Conservation (phyloP, 2,888 invertebrate species). For the Xestia xanthographa region DNA sequence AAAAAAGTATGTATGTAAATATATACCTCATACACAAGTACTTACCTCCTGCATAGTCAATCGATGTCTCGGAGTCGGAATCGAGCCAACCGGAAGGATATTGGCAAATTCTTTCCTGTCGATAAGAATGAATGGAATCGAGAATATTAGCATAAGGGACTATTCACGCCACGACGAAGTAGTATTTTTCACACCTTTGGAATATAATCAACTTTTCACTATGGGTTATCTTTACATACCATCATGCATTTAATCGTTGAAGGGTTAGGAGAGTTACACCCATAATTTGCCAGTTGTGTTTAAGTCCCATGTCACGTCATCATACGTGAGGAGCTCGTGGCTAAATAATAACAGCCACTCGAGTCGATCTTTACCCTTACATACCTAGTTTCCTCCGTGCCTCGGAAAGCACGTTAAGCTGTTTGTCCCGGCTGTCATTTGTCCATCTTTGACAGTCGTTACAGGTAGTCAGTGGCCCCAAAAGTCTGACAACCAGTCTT, state of each 20-base stretch:
- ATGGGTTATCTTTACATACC: background rate
- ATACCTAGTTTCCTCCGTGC: no score
- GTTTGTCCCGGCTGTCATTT: no score
- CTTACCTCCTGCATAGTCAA: background rate
- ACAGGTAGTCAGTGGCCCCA: no score
- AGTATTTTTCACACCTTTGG: constrained; percentile 11
- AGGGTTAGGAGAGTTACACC: background rate
- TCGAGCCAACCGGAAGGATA: background rate
- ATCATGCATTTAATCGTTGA: background rate
- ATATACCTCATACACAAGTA: background rate
- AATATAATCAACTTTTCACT: background rate
- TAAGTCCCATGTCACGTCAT: no score
- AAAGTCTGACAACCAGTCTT: no score
- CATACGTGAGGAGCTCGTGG: no score
- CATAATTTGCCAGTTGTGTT: background rate
- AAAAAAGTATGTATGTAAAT: no score
- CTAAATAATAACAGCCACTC: no score
- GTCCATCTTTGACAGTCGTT: no score
- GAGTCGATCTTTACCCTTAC: no score
- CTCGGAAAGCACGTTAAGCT: no score
- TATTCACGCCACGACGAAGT: no score
- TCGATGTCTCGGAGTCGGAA: background rate
- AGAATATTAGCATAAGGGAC: constrained; percentile 32
- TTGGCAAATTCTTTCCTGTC: constrained; percentile 17
- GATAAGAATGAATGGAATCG: background rate